phyloP scores from a whole-genome alignment of 2,113 vertebrate species.

The Rhinopithecus roxellana region DNA sequence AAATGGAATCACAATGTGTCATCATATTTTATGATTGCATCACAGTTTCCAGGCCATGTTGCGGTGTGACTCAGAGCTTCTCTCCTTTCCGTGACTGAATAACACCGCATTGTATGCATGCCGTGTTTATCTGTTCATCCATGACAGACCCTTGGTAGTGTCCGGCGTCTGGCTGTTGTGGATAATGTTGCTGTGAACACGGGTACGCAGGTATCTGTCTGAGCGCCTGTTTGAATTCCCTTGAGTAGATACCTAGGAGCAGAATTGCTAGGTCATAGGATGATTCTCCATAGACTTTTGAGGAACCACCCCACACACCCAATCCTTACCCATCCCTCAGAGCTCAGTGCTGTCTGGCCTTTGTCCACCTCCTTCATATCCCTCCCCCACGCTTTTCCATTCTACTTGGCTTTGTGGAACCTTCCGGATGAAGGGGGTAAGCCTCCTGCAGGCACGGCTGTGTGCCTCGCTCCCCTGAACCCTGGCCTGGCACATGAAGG shows the following conservation, averaged over 20 bases:
- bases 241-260: background rate
- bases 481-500: background rate
- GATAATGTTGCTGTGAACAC: too few relatives aligned
- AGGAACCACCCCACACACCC: background rate
- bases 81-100: background rate
- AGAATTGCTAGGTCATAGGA: background rate
- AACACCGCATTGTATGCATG: fast-evolving
- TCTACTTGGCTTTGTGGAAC: background rate
- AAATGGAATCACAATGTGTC: background rate
- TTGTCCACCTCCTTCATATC: background rate
- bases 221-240: background rate
- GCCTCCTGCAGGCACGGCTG: background rate
- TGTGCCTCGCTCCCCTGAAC: background rate
- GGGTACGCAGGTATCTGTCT: background rate
- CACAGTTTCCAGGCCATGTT: fast-evolving
- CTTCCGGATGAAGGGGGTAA: background rate
- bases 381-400: background rate
- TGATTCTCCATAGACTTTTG: background rate
- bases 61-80: background rate
- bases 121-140: background rate
- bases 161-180: too few relatives aligned
- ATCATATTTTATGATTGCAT: too few relatives aligned
- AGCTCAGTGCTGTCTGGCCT: background rate
- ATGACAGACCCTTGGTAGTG: background rate
- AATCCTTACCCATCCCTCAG: too few relatives aligned